Evolutionary conservation across 2,113 vertebrate species (phyloP).

Genomic region (Mystacornis crossleyi): DNA sequence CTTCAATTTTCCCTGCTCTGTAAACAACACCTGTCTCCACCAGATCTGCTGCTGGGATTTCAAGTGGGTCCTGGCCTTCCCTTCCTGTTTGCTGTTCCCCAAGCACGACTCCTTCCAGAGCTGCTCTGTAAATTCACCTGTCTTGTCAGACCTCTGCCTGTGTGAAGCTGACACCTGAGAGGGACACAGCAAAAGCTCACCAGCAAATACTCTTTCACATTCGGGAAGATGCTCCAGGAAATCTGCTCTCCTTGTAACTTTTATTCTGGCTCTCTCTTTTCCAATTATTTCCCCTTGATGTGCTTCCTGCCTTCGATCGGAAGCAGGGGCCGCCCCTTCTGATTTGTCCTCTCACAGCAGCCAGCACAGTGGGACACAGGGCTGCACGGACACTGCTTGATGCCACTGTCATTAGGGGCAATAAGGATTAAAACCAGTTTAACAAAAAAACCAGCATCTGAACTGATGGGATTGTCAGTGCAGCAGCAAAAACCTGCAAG

Average conservation of each 20-base stretch:
- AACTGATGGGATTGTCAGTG: not conserved
- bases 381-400: rapidly evolving
- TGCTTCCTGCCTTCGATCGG: not conserved
- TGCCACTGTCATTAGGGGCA: not conserved
- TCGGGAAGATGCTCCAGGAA: not conserved
- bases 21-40: not conserved
- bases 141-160: not conserved
- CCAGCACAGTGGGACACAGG: not conserved
- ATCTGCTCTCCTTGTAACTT: not conserved
- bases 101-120: not conserved
- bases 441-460: not conserved
- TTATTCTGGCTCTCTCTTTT: not conserved
- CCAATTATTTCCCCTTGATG: not conserved
- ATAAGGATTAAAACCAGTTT: not conserved
- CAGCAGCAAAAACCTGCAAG: not conserved
- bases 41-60: not conserved
- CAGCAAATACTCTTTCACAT: not conserved
- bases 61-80: not conserved
- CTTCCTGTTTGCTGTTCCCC: not conserved
- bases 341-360: not conserved
- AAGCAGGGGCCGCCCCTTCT: not conserved
- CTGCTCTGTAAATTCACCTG: not conserved
- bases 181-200: not conserved
- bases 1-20: not conserved
- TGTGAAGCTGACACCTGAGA: not conserved